Conservation (phyloP, 2,113 vertebrate species). For the Vidua macroura region DNA sequence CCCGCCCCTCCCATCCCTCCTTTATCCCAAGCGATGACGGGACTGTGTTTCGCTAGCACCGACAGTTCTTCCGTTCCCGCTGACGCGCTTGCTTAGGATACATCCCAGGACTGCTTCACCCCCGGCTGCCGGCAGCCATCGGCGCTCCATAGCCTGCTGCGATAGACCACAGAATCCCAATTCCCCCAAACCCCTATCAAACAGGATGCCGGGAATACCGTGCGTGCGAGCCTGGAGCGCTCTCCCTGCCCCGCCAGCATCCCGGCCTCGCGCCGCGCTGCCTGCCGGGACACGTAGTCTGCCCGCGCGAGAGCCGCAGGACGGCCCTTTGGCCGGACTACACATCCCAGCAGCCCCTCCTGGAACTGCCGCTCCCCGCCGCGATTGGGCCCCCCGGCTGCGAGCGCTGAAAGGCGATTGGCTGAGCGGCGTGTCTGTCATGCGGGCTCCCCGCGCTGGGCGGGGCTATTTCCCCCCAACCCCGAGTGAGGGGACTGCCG, state of each 20-base stretch:
- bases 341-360: neutral
- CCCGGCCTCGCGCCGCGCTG: neutral
- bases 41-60: fast-evolving
- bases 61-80: too few species aligned
- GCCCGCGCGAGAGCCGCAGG: fast-evolving
- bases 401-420: neutral
- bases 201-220: too few species aligned
- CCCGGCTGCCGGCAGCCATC: neutral
- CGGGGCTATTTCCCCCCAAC: neutral
- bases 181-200: too few species aligned
- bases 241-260: fast-evolving
- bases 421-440: fast-evolving
- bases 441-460: neutral
- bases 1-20: fast-evolving
- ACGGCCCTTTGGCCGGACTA: neutral
- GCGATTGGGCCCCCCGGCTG: neutral
- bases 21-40: neutral
- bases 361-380: fast-evolving
- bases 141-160: neutral
- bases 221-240: fast-evolving
- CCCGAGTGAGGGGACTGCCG: neutral
- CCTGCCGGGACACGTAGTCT: neutral
- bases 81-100: neutral
- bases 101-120: neutral
- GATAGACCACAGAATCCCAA: neutral